A percentile compares a stretch with the other conserved stretches of the same genome.
Conservation (phyloP, 2,888 invertebrate species). For the Papilio demoleus region DNA sequence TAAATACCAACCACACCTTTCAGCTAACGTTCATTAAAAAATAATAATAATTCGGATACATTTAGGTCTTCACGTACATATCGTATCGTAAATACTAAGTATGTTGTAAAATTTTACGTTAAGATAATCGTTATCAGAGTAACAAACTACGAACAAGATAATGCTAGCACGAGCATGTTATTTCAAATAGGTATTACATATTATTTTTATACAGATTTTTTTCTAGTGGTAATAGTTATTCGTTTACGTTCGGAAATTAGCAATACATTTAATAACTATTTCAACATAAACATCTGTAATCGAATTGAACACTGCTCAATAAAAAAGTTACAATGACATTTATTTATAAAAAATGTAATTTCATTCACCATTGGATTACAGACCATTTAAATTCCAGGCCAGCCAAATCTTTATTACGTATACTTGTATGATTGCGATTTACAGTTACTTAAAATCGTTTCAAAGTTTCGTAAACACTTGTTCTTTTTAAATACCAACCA, state of each 20-base stretch:
- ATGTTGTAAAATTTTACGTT: constrained; percentile 28
- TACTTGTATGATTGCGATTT: background rate
- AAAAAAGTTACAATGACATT: background rate
- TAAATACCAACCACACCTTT: background rate
- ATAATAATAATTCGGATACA: background rate
- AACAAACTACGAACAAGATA: constrained; percentile 21
- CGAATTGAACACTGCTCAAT: background rate
- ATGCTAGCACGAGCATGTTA: background rate
- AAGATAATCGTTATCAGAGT: constrained; percentile 34
- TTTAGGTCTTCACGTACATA: background rate
- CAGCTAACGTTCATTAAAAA: background rate
- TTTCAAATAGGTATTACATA: background rate
- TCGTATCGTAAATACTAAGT: background rate
- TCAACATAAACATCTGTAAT: background rate
- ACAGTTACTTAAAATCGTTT: constrained; percentile 13
- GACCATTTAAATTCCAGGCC: constrained; percentile 19
- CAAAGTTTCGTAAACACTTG: constrained; percentile 13
- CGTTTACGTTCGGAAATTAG: too few species aligned
- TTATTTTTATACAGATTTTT: background rate
- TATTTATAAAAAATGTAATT: background rate
- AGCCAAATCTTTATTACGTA: constrained; percentile 4
- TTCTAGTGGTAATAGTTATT: background rate
- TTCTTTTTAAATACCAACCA: background rate
- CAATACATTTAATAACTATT: background rate
- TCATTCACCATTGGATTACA: constrained; percentile 10